Percentiles rank a stretch among this genome's conserved stretches.
Evolutionary conservation across 2,113 vertebrate species (phyloP).

Genomic region (Dryoscopus gambensis): DNA sequence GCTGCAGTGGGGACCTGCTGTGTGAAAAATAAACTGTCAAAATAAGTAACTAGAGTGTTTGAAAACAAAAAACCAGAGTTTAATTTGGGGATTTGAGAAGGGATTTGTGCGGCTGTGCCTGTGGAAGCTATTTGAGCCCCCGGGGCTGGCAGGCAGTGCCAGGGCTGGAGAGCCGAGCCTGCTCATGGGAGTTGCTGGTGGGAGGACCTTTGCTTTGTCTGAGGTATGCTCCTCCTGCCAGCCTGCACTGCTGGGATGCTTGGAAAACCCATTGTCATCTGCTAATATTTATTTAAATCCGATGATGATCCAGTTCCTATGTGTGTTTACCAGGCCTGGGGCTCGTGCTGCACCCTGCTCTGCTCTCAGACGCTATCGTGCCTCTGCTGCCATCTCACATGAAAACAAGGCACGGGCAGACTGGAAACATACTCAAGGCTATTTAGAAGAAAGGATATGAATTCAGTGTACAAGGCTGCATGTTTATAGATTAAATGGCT

Average conservation of each 20-base stretch:
- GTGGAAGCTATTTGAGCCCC: background rate
- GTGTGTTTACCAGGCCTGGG: background rate
- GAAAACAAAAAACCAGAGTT: background rate
- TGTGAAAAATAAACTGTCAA: background rate
- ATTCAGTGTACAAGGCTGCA: background rate
- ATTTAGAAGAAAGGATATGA: background rate
- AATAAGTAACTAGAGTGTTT: background rate
- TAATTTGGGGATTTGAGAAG: background rate
- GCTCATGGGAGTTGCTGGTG: background rate
- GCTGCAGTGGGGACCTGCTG: rapidly evolving
- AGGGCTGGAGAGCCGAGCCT: background rate
- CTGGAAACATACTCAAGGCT: slow-evolving; percentile 8
- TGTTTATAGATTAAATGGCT: background rate
- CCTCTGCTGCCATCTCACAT: background rate
- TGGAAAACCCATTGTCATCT: background rate
- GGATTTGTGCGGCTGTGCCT: background rate
- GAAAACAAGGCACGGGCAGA: background rate
- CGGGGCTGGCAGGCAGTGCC: background rate
- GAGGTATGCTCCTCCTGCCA: background rate
- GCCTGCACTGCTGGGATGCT: background rate
- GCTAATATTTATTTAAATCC: background rate
- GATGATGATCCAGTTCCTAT: background rate
- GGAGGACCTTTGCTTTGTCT: background rate
- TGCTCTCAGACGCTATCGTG: background rate
- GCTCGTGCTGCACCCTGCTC: background rate